These are phyloP conservation scores for Microctonus aethiopoides DNA, from an alignment of 2,888 invertebrate genomes.

Conservation along the genomic window DNA sequence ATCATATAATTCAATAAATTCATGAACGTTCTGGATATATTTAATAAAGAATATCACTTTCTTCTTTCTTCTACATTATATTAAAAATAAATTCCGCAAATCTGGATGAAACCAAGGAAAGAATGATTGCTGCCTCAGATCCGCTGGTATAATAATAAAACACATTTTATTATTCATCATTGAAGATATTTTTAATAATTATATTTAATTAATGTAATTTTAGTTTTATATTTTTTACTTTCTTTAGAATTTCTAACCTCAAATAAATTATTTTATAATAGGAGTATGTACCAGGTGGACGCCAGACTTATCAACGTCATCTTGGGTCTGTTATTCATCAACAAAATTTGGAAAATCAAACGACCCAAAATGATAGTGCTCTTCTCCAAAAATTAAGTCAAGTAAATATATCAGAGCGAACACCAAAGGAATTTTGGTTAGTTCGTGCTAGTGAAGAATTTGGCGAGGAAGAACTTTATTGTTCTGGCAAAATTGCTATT, in stretches of 20 bases:
- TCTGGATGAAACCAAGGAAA: slow-evolving; percentile 88
- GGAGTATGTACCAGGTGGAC: slow-evolving; percentile 91
- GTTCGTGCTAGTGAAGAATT: slow-evolving; percentile 69
- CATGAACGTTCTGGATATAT: too few relatives aligned
- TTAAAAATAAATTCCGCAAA: slow-evolving; percentile 70
- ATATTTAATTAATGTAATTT: slow-evolving; percentile 7
- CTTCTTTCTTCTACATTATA: neutral
- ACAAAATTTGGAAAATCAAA: slow-evolving; percentile 65
- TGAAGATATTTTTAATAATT: neutral
- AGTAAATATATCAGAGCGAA: slow-evolving; percentile 76
- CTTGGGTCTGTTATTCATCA: slow-evolving; percentile 75
- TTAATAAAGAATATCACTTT: too few relatives aligned
- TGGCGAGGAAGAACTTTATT: slow-evolving; percentile 88
- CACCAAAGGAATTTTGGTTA: slow-evolving; percentile 63
- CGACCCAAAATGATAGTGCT: slow-evolving; percentile 73
- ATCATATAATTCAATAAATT: too few relatives aligned
- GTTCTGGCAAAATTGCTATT: slow-evolving; percentile 84
- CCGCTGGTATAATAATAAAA: slow-evolving; percentile 76
- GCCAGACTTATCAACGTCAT: slow-evolving; percentile 81
- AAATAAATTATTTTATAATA: slow-evolving; percentile 57
- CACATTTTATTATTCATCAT: neutral
- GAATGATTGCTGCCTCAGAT: slow-evolving; percentile 91
- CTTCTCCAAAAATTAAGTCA: slow-evolving; percentile 79
- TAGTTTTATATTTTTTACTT: neutral
- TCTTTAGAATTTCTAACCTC: neutral